Base-by-base conservation (phyloP, 1,140 invertebrate genomes). In the Zaprionus gabonicus region DNA sequence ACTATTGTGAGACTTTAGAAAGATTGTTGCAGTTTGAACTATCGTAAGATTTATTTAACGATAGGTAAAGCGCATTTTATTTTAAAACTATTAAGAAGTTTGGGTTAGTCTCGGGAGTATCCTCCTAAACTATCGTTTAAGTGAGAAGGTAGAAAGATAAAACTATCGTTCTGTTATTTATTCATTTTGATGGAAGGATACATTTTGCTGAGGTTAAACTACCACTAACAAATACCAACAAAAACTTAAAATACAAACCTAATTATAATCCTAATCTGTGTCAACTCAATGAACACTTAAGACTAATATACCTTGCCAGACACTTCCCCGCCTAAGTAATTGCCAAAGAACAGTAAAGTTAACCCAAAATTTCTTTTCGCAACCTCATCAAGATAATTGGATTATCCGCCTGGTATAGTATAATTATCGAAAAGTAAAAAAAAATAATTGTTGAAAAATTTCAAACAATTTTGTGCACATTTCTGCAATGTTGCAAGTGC, bases 361-460 rank as follows among this genome's bases (percentile, higher is more conserved):
- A 25, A 51, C 9, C 12, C 10, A 51, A 51, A 51, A 13, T 51
- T 23, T 12, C 17, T 25, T 51, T 51, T 51, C 46, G 46, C 17
- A 51, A 51, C 9, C 9, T 25, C 17, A 51, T 25, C 17, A 10
- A 51, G 7, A 28, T 62, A 70, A 70, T 70, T 62, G 58, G 20
- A 53, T 53, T 70, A 41, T 53, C 23, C 20, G n/a, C 31, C 12
- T 17, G 7, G 6, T 46, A 38, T 38, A 12, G 20, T 53, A 38
- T 15, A 56, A 51, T 51, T 51, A 51, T 51, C 20, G 20, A 51
- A 12, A 51, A 51, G 17, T 13, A 20, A 51, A 51, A 51, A 23
- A 51, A 49, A 12, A 51, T 5, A 51, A 51, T 51, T 25, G 1
- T 51, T 25, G 41, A 51, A 51, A 23, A 23, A 20, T 20, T 49